Conservation (phyloP, 2,888 invertebrate species). For the Cataglyphis altisquamis region DNA sequence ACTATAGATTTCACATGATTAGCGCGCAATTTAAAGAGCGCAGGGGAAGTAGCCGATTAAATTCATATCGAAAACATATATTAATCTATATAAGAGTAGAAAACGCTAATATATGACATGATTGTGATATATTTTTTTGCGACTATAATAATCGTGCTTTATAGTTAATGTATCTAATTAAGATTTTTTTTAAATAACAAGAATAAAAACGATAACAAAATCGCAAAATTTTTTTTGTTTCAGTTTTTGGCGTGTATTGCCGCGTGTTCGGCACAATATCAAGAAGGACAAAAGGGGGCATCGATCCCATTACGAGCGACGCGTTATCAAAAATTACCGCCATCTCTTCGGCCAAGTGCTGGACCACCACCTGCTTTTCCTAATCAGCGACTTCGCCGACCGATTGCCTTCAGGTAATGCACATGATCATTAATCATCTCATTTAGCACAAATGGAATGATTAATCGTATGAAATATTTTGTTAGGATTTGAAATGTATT, state of each 20-base stretch:
- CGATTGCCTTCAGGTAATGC: conserved; percentile 78
- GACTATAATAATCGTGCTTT: not conserved
- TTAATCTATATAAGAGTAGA: not conserved
- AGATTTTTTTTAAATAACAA: not conserved
- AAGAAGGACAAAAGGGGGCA: conserved; percentile 68
- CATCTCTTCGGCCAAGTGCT: conserved; percentile 62
- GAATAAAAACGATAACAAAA: not conserved
- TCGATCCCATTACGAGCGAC: conserved; percentile 65
- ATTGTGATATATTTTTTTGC: not conserved
- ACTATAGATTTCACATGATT: not conserved
- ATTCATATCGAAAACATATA: not conserved
- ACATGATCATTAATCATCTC: conserved; percentile 8
- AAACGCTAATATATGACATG: not conserved
- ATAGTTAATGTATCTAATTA: conserved; percentile 1
- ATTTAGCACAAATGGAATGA: not conserved
- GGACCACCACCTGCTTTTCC: conserved; percentile 71
- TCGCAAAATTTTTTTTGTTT: not conserved
- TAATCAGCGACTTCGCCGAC: conserved; percentile 77
- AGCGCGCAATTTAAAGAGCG: not conserved
- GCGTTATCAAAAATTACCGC: conserved; percentile 75
- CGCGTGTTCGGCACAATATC: conserved; percentile 75
- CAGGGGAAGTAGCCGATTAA: not conserved
- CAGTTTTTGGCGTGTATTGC: conserved; percentile 78
- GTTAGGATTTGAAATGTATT: not conserved
- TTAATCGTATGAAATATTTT: not conserved